Evolutionary conservation across 2,797 vertebrate genomes (phyloP), one percentile per base, ranked within the genome.

Genomic region (Garrulus glandarius): DNA sequence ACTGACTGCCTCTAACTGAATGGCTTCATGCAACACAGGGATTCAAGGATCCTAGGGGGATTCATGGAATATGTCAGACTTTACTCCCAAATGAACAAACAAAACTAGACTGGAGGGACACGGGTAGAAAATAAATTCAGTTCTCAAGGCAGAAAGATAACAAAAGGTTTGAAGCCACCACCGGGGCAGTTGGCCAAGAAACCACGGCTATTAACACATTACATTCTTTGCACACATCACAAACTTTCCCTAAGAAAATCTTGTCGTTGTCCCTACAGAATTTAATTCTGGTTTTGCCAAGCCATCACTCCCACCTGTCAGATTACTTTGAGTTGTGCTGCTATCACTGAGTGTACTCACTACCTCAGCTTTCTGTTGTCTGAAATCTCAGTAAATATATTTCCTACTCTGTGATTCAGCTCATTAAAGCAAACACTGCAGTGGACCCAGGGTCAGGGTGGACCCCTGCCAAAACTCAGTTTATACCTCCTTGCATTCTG

Each of bases 11-110:
- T 94, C 91, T 87, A 59, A 91, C 87, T 43, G 65, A 87, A 92
- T 19, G 43, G 93, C 89, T 92, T 88, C 80, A n/a, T 11, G 77
- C 93, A 87, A 75, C 92, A 70, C 84, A 90, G 39, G 74, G 95
- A 95, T 86, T 95, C 89, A 95, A 68, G 94, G 90, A 88, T 94
- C 95, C 87, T 55, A 0, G 43, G 79, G 56, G 95, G 89, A 71
- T 85, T 92, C 44, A 0, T 7, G 59, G 93, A 53, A 96, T 87
- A 93, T 53, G 89, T 50, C n/a, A 39, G 68, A 69, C 86, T 81
- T 46, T n/a, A 75, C 77, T 87, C 94, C 65, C 52, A 93, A 93
- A 96, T 52, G 95, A 97, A 94, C 91, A 94, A 95, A 95, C 92
- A 86, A 87, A 95, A 72, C 74, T 92, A 89, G 78, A 39, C 77